A percentile compares a stretch with the other conserved stretches of the same genome.
Conservation (phyloP, 1,140 invertebrate genomes). For the Stratiolaelaps scimitus region DNA sequence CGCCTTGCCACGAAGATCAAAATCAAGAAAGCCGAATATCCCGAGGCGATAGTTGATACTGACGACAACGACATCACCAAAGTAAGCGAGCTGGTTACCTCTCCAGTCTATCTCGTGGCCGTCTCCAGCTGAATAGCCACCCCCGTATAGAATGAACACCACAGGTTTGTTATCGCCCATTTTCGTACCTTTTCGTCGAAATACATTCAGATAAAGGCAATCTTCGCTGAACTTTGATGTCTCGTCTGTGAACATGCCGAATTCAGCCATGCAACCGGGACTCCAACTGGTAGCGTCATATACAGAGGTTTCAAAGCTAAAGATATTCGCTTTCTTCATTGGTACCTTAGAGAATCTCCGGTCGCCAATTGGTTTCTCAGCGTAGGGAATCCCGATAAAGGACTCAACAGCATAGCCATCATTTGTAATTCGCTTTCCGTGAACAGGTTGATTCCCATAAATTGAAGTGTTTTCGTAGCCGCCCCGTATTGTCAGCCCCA, state of each 20-base stretch:
- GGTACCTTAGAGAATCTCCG: conserved; percentile 43
- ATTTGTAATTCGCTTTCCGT: too few species aligned
- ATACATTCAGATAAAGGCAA: conserved; percentile 63
- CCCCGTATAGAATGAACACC: conserved; percentile 65
- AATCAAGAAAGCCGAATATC: conserved; percentile 61
- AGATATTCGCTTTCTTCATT: neutral
- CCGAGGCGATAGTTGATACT: conserved; percentile 58
- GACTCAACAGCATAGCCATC: conserved; percentile 41
- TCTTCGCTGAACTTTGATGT: conserved; percentile 49
- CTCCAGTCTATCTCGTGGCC: conserved; percentile 52
- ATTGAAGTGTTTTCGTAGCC: too few species aligned
- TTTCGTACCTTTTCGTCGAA: conserved; percentile 53
- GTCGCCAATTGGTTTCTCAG: conserved; percentile 50
- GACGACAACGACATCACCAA: conserved; percentile 55
- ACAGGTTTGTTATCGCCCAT: conserved; percentile 43
- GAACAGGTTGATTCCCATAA: too few species aligned
- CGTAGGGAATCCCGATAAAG: conserved; percentile 59
- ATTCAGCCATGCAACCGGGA: neutral
- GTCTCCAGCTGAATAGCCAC: conserved; percentile 50
- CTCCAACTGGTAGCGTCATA: neutral
- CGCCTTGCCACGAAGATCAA: conserved; percentile 44
- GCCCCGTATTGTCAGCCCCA: too few species aligned
- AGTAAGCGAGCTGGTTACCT: neutral
- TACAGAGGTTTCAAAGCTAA: neutral
- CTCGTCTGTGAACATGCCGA: too few species aligned